Evolutionary conservation across 2,888 invertebrate genomes (phyloP), one percentile per base, ranked within the genome.

Genomic region (Hyposoter didymator): DNA sequence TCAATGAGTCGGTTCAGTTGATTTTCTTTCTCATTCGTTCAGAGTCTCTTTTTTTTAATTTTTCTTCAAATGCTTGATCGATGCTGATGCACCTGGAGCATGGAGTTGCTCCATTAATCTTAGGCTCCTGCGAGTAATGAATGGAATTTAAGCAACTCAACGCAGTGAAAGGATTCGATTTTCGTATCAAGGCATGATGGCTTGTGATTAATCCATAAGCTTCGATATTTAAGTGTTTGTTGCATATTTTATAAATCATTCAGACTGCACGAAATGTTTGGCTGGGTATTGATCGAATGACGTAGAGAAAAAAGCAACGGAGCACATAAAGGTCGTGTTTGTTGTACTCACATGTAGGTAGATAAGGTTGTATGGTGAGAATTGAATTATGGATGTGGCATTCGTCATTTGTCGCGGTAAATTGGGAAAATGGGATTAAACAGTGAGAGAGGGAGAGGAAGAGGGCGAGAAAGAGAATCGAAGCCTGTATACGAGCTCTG

Each of bases 381-480:
- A 78, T 78, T 59, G 28, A 52, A 81, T 78, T 47, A 83, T 74
- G 59, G 73, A 78, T 78, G 62, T 43, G 55, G 66, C 75, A 81
- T 84, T 86, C 81, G 80, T 74, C 70, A 80, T 80, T 85, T 82
- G 83, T 83, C 73, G 67, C 73, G 85, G 78, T 78, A 74, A 84
- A 81, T 81, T 49, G 78, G 19, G 64, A 72, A 84, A 84, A 80
- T 22, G 70, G 80, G 62, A 86, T 83, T 78, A 85, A 59, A 85
- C 73, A 73, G 67, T 35, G 79, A 76, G 72, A 82, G 69, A 35
- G 62, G 47, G 14, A 28, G 28, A 28, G 59, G 28, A 14, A 28
- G 4, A 49, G 49, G n/a, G n/a, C n/a, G 47, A 45, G 45, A 32
- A n/a, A 59, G 49, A 47, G 35, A 55, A 69, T 43, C 28, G 22